These are phyloP conservation scores for Neotoxoptera formosana DNA, from an alignment of 1,140 invertebrate species.

Conservation along the genomic window DNA sequence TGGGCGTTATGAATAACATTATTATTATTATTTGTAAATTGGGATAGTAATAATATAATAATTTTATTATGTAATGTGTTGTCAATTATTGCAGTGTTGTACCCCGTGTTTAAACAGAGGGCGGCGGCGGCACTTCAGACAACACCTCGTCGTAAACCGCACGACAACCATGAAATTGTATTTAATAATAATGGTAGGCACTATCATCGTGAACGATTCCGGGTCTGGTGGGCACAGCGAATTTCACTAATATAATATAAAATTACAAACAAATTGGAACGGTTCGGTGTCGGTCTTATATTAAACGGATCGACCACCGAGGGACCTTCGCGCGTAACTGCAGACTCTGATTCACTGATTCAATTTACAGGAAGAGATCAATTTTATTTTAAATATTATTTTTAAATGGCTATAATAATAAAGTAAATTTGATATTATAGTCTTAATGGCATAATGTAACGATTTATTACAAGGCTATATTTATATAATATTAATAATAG, in stretches of 20 bases:
- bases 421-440: neutral
- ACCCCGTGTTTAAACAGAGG: neutral
- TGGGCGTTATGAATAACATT: neutral
- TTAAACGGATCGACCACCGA: conserved; percentile 4
- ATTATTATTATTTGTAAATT: neutral
- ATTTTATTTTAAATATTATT: conserved; percentile 22
- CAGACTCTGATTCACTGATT: neutral
- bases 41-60: neutral
- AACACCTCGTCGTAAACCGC: neutral
- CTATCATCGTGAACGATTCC: neutral
- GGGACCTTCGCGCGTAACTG: neutral
- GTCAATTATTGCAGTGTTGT: neutral
- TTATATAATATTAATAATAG: neutral
- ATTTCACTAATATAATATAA: neutral
- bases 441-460: conserved; percentile 3
- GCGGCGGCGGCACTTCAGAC: neutral
- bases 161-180: neutral
- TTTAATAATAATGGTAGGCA: neutral
- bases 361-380: conserved; percentile 44
- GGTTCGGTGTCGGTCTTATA: neutral
- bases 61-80: neutral
- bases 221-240: neutral
- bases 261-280: neutral
- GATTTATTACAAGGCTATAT: conserved; percentile 46
- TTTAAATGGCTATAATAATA: neutral